Percentiles rank a stretch among this genome's conserved stretches.
Evolutionary conservation across 2,797 vertebrate species (phyloP).

Genomic region (Centropyge bicolor): DNA sequence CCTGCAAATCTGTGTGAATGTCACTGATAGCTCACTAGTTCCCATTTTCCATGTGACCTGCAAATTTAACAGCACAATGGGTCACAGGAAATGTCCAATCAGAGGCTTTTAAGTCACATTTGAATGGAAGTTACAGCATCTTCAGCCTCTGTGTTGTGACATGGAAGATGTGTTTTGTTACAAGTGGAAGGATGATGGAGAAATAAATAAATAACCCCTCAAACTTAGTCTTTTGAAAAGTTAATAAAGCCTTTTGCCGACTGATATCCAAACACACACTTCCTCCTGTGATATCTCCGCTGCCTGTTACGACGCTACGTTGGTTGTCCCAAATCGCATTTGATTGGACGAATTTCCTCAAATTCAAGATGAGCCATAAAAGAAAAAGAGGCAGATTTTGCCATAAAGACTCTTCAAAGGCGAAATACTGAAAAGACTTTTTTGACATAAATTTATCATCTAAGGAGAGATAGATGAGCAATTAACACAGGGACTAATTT

Average conservation of each 20-base stretch:
- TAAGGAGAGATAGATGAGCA: not conserved
- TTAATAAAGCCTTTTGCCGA: not conserved
- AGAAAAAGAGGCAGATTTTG: not conserved
- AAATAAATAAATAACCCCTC: not conserved
- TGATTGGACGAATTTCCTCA: not conserved
- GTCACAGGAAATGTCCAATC: not conserved
- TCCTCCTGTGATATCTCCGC: not conserved
- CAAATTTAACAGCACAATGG: not conserved
- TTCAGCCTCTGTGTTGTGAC: not conserved
- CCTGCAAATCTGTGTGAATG: not conserved
- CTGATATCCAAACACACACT: slow-evolving; percentile 6
- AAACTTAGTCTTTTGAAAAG: no score
- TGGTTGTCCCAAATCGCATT: not conserved
- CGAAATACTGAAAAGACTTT: not conserved
- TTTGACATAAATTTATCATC: not conserved
- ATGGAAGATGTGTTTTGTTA: not conserved
- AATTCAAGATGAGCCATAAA: slow-evolving; percentile 1
- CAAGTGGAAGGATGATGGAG: not conserved
- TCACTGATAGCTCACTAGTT: not conserved
- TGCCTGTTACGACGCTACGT: not conserved
- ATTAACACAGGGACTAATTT: not conserved
- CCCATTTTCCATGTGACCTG: not conserved
- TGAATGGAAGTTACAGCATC: not conserved
- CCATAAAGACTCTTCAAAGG: no score
- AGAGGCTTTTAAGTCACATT: not conserved